phyloP scores from a whole-genome alignment of 1,140 invertebrate genomes.

The Procambarus clarkii region DNA sequence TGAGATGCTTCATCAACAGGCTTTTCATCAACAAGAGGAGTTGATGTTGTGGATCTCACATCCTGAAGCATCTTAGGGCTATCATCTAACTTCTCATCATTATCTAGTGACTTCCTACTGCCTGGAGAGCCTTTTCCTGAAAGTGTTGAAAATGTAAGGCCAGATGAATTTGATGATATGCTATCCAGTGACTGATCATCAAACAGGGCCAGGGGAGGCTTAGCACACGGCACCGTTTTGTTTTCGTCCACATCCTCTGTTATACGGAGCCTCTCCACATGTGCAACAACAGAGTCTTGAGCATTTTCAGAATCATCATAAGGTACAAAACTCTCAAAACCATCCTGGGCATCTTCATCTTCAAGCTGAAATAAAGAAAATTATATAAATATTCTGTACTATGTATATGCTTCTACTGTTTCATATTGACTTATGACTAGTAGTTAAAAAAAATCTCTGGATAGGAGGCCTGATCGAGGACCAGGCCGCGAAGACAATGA shows the following conservation, averaged over 20 bases:
- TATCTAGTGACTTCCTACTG: slow-evolving; percentile 26
- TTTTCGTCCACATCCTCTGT: slow-evolving; percentile 27
- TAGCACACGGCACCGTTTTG: slow-evolving; percentile 19
- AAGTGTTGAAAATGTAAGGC: slow-evolving; percentile 65
- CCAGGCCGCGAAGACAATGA: no score
- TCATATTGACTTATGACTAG: no score
- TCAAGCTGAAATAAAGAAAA: slow-evolving; percentile 32
- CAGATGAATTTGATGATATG: slow-evolving; percentile 71
- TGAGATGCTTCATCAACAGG: slow-evolving; percentile 47
- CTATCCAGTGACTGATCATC: slow-evolving; percentile 71
- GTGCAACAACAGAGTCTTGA: slow-evolving; percentile 43
- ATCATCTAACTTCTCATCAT: slow-evolving; percentile 12
- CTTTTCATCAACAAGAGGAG: slow-evolving; percentile 65
- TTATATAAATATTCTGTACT: neutral
- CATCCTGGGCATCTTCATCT: slow-evolving; percentile 70
- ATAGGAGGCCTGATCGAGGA: no score
- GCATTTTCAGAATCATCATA: slow-evolving; percentile 14
- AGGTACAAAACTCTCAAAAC: slow-evolving; percentile 51
- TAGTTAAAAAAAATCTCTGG: no score
- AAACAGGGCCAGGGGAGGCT: slow-evolving; percentile 56
- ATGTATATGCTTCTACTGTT: neutral
- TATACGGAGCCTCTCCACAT: slow-evolving; percentile 58
- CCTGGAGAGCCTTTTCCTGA: slow-evolving; percentile 55
- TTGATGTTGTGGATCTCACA: slow-evolving; percentile 60
- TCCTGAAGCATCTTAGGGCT: slow-evolving; percentile 41